phyloP scores from a whole-genome alignment of 2,888 invertebrate species.

The Himalopsyche tibetana region DNA sequence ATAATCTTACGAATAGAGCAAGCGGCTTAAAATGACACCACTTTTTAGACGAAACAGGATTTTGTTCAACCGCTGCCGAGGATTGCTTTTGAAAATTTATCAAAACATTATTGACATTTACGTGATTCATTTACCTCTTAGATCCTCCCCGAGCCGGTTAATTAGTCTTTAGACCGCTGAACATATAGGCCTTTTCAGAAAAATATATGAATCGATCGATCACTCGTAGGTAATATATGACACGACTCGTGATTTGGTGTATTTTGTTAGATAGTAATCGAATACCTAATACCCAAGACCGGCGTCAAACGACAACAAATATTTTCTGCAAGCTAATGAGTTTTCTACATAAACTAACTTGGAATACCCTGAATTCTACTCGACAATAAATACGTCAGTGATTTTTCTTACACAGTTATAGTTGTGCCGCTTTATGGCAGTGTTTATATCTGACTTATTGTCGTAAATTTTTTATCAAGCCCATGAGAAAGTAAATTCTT shows the following conservation, averaged over 20 bases:
- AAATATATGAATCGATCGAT: not conserved
- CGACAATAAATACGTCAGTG: no score
- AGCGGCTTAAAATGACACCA: not conserved
- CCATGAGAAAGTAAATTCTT: no score
- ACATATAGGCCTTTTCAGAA: constrained; percentile 21
- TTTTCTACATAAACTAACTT: no score
- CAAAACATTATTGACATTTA: not conserved
- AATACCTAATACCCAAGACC: constrained; percentile 3
- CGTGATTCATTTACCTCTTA: not conserved
- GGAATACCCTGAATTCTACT: no score
- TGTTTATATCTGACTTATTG: no score
- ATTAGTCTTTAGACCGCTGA: constrained; percentile 14
- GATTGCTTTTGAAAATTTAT: constrained; percentile 9
- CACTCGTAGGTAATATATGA: constrained; percentile 3
- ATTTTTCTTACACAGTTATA: no score
- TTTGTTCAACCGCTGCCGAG: not conserved
- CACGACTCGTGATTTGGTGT: not conserved
- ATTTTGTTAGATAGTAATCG: constrained; percentile 8
- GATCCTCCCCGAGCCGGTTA: not conserved
- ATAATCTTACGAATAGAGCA: no score
- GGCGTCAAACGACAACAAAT: not conserved
- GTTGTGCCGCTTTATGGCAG: no score
- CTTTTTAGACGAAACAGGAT: not conserved
- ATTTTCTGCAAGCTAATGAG: no score
- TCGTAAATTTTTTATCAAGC: no score